phyloP scores from a whole-genome alignment of 1,140 invertebrate species.

The Scaptodrosophila lebanonensis region DNA sequence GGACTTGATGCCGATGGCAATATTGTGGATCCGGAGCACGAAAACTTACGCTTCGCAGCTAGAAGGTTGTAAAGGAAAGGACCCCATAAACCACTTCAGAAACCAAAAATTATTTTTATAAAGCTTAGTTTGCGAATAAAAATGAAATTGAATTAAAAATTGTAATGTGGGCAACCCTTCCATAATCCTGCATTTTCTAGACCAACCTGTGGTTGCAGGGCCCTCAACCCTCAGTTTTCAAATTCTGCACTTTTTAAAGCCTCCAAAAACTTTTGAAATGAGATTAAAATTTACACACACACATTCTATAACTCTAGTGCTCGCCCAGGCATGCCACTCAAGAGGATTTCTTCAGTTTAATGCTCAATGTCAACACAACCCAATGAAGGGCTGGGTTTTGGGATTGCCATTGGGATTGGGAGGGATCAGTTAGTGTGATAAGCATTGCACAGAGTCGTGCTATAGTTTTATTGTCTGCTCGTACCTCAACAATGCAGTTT shows the following conservation, averaged over 20 bases:
- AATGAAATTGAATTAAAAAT: no score
- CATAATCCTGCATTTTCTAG: neutral
- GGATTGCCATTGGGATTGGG: conserved; percentile 15
- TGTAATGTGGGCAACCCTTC: no score
- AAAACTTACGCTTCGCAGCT: no score
- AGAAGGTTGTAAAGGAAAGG: no score
- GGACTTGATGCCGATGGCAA: conserved; percentile 78
- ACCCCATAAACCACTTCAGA: no score
- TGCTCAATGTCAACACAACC: conserved; percentile 59
- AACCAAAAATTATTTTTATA: no score
- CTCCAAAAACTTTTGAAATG: conserved; percentile 63
- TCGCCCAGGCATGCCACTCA: conserved; percentile 53
- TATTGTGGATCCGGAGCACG: no score
- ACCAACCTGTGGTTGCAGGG: no score
- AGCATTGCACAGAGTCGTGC: conserved; percentile 38
- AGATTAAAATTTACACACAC: conserved; percentile 59
- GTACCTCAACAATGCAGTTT: conserved; percentile 62
- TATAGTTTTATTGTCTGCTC: conserved; percentile 23
- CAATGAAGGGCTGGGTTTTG: neutral
- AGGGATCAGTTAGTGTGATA: conserved; percentile 55
- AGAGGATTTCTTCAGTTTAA: conserved; percentile 61
- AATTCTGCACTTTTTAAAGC: conserved; percentile 54
- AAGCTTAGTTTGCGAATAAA: no score
- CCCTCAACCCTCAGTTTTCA: conserved; percentile 53
- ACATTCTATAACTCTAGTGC: conserved; percentile 5